Evolutionary conservation across 2,113 vertebrate genomes (phyloP).

Genomic region (Gavialis gangeticus): DNA sequence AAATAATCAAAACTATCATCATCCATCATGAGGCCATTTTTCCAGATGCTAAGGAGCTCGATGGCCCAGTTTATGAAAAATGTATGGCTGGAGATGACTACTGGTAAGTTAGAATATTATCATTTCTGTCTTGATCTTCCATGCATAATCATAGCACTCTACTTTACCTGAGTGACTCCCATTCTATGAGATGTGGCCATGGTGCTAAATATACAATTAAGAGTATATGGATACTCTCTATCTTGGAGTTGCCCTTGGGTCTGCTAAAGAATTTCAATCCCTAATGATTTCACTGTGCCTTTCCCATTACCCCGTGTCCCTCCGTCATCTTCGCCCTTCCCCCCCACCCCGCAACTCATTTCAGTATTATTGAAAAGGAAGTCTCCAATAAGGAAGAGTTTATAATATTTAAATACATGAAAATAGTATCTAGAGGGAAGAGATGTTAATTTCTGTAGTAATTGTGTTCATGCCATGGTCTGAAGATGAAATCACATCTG

Average conservation of each 20-base stretch:
- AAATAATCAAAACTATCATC: constrained; percentile 98
- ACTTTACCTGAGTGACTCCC: not conserved
- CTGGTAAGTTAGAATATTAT: constrained; percentile 84
- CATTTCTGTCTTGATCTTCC: not conserved
- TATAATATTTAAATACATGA: not conserved
- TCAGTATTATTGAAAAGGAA: not conserved
- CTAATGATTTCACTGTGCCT: not conserved
- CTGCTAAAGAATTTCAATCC: not conserved
- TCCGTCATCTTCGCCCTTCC: too few species aligned
- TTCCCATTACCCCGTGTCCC: not conserved
- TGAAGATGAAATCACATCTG: not conserved
- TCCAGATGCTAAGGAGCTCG: constrained; percentile 95
- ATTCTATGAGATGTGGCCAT: not conserved
- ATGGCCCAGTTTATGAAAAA: constrained; percentile 97
- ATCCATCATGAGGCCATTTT: constrained; percentile 98
- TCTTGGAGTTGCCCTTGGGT: not conserved
- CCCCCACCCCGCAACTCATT: not conserved
- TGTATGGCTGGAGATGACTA: constrained; percentile 98
- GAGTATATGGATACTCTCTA: not conserved
- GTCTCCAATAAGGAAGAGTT: not conserved
- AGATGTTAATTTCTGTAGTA: not conserved
- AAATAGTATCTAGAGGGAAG: not conserved
- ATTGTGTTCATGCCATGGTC: not conserved
- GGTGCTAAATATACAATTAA: not conserved
- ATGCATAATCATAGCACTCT: not conserved